Evolutionary conservation across 2,797 vertebrate genomes (phyloP), one percentile per base, ranked within the genome.

Genomic region (Mus spretus): DNA sequence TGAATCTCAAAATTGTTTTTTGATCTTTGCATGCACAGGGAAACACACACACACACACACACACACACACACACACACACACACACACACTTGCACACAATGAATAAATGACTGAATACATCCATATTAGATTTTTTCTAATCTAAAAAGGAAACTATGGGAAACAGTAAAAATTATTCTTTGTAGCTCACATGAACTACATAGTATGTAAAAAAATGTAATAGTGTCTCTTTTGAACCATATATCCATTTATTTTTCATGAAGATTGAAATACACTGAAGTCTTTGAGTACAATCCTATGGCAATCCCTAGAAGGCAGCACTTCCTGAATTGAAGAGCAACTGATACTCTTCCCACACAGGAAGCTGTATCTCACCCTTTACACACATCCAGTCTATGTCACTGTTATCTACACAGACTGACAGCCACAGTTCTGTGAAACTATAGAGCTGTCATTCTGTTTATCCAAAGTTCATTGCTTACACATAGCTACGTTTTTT

Each of bases 391-490:
- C 19, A 20, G 67, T 26, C 40, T 3, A 47, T 83, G 91, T 47
- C 65, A 47, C 47, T 55, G 20, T n/a, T 75, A 90, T 31, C 44
- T 78, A 37, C 14, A 72, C 34, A 34, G 24, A 75, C 3, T 74
- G 75, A 50, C 47, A 91, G 82, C 15, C 26, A 7, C 15, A 89
- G 47, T 88, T 85, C 70, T 84, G 86, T 72, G 90, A 53, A 24
- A 22, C 61, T 55, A 50, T 2, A 59, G 6, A 88, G 47, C 75
- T 57, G 8, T 14, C 24, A 61, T 1, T 44, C 91, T 65, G 40
- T 6, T 40, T 79, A 75, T 11, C 40, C 15, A 72, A 77, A 53
- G 37, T 96, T 94, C 65, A 87, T 78, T 55, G 63, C 44, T 81
- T 63, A 79, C 3, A 22, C 28, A 47, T 9, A 87, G 37, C 28